phyloP scores from a whole-genome alignment of 37 sponge, comb jelly and placozoan genomes.

The Spongia lamella region DNA sequence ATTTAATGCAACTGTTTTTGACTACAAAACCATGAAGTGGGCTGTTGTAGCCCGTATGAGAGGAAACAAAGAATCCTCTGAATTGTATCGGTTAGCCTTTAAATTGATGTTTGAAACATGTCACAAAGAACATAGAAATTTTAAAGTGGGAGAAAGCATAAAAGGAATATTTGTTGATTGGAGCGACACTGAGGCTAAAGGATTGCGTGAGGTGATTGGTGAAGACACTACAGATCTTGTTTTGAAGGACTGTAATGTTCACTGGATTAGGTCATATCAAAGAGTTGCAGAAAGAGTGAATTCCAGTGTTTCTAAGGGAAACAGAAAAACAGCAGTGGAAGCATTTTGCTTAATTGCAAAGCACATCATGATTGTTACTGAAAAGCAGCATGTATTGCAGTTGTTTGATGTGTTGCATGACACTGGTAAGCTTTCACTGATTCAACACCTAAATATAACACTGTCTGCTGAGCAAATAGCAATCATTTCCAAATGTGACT shows the following conservation, averaged over 20 bases:
- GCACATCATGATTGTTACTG: not conserved
- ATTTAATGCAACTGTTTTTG: not conserved
- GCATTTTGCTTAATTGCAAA: conserved; percentile 16
- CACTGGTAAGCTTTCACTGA: no score
- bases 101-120: not conserved
- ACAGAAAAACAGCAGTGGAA: not conserved
- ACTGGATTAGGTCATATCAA: conserved; percentile 16
- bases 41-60: conserved; percentile 19
- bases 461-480: no score
- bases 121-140: no score
- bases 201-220: conserved; percentile 3
- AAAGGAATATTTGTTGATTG: conserved; percentile 25
- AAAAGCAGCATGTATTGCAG: conserved; percentile 3
- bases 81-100: conserved; percentile 6
- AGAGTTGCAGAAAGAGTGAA: conserved; percentile 17
- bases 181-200: conserved; percentile 34
- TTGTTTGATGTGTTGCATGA: conserved; percentile 13
- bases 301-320: not conserved
- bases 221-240: not conserved
- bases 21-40: conserved; percentile 29
- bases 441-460: no score
- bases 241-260: conserved; percentile 2
- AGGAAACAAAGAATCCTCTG: conserved; percentile 4
- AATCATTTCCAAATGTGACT: no score
- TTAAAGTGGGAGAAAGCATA: not conserved